Evolutionary conservation across 2,888 invertebrate species (phyloP), one percentile per base, ranked within the genome.

Genomic region (Tetragonula carbonaria): DNA sequence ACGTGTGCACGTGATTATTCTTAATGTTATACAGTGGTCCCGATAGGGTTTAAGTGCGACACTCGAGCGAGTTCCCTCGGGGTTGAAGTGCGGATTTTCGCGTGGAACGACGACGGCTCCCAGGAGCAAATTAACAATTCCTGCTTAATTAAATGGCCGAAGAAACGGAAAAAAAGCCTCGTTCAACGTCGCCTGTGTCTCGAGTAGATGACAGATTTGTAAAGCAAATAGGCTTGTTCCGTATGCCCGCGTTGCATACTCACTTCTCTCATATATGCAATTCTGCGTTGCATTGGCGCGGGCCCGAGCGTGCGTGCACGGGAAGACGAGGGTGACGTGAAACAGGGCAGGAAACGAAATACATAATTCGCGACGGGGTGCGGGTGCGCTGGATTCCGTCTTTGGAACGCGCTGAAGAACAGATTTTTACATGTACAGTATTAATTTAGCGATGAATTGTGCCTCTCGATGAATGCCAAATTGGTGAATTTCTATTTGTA

Each of bases 201-300:
- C 88, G 88, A 88, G 91, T 88, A 77, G 66, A 50, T 55, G 53
- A 51, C 59, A 74, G 81, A 93, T 93, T 93, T 93, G 92, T 90
- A 79, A 93, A 90, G 91, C 93, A 93, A 93, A 93, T 93, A 90
- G 89, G 90, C 88, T 81, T 88, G 78, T 84, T 90, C 18, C 88
- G 83, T 88, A 89, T 90, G 86, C 88, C 80, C 88, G 88, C 86
- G 87, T 88, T 90, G 89, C 88, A 88, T 88, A 75, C 55, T 77
- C 68, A 78, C 78, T 88, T 45, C 62, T 67, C 86, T 81, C 82
- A 57, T 81, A 89, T 89, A 89, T 89, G 90, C 89, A 85, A 88
- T 89, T 79, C 59, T 78, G 72, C 55, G 82, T 50, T 88, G 89
- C 86, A 88, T 86, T 67, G 62, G 75, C 38, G 71, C 55, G 33